These are phyloP conservation scores for Paedocypris sp. DNA, from an alignment of 2,113 vertebrate species.

Conservation along the genomic window DNA sequence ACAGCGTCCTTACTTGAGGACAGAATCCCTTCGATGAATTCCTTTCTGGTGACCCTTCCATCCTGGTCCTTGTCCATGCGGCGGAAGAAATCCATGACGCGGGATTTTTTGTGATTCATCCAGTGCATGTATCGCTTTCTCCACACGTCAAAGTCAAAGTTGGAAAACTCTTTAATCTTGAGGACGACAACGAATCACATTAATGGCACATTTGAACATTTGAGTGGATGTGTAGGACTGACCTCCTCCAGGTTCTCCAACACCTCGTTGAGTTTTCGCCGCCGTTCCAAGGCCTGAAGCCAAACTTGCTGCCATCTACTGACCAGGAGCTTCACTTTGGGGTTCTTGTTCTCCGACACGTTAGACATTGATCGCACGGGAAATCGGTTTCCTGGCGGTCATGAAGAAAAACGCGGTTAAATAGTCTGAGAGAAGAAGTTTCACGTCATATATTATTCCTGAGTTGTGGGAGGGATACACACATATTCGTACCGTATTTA, in stretches of 20 bases:
- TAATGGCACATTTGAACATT: background rate
- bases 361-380: slow-evolving; percentile 78
- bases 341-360: slow-evolving; percentile 88
- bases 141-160: slow-evolving; percentile 98
- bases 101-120: slow-evolving; percentile 99
- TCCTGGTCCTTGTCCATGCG: slow-evolving; percentile 98
- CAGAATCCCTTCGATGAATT: slow-evolving; percentile 96
- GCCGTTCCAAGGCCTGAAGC: slow-evolving; percentile 89
- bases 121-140: slow-evolving; percentile 97
- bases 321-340: slow-evolving; percentile 84
- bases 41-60: slow-evolving; percentile 93
- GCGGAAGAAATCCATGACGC: slow-evolving; percentile 98
- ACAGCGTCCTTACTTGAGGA: slow-evolving; percentile 81
- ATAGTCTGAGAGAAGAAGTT: too few species aligned
- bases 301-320: slow-evolving; percentile 98
- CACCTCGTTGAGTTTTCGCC: slow-evolving; percentile 90
- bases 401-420: slow-evolving; percentile 3
- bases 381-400: slow-evolving; percentile 90
- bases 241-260: slow-evolving; percentile 95
- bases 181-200: background rate
- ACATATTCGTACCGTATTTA: too few species aligned
- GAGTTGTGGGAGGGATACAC: too few species aligned
- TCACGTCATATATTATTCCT: too few species aligned
- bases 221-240: background rate
- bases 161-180: slow-evolving; percentile 92